Evolutionary conservation across 2,888 invertebrate species (phyloP).

Genomic region (Lydus trimaculatus): DNA sequence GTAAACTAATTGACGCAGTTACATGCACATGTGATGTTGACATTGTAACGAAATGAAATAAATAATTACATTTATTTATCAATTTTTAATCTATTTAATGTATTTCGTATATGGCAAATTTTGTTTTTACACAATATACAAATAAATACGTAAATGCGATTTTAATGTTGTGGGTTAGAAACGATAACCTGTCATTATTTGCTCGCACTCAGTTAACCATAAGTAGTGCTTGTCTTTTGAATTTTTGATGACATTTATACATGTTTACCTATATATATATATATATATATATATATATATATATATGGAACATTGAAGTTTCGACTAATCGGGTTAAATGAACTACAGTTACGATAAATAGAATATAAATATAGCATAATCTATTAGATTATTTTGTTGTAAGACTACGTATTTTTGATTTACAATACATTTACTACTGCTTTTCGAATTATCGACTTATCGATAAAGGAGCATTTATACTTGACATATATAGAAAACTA

Average conservation of each 20-base stretch:
- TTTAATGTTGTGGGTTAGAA: constrained; percentile 26
- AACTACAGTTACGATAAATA: neutral
- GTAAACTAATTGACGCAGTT: too few relatives aligned
- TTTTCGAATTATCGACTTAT: too few relatives aligned
- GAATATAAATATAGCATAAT: neutral
- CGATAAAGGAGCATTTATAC: too few relatives aligned
- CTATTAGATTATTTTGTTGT: neutral
- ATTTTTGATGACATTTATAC: constrained; percentile 8
- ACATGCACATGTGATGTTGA: too few relatives aligned
- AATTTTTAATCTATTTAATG: neutral
- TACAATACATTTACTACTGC: neutral
- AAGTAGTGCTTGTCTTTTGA: constrained; percentile 3
- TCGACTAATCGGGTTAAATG: neutral
- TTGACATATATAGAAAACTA: too few relatives aligned
- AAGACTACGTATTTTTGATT: neutral
- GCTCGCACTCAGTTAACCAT: constrained; percentile 21
- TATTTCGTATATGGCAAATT: neutral
- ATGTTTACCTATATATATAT: neutral
- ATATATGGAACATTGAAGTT: constrained; percentile 17
- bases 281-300: neutral
- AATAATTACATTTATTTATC: neutral
- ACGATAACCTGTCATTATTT: constrained; percentile 11
- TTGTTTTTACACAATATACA: neutral
- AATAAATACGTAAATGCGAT: constrained; percentile 25
- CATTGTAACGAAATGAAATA: neutral